phyloP scores from a whole-genome alignment of 2,113 vertebrate genomes.

The Anarrhichthys ocellatus region DNA sequence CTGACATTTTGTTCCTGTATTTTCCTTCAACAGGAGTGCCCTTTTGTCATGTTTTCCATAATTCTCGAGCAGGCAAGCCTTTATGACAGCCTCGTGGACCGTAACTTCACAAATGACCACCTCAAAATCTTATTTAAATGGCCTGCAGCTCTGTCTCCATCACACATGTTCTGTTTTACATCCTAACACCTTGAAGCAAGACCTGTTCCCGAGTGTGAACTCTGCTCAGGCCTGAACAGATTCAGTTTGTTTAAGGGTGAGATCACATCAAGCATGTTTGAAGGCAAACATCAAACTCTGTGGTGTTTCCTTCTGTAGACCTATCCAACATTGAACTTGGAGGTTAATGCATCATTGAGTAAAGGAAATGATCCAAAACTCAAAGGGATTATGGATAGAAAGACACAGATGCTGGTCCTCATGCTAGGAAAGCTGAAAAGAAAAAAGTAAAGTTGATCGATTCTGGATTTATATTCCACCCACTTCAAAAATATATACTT shows the following conservation, averaged over 20 bases:
- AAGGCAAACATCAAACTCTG: not conserved
- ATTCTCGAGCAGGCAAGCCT: not conserved
- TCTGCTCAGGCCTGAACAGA: conserved; percentile 22
- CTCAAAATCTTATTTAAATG: not conserved
- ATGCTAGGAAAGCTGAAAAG: not conserved
- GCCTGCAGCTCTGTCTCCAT: not conserved
- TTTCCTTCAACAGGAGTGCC: not conserved
- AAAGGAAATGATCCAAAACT: conserved; percentile 37
- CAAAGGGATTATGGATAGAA: conserved; percentile 30
- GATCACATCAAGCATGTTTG: conserved; percentile 4
- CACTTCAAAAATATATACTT: not conserved
- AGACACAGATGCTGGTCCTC: conserved; percentile 14
- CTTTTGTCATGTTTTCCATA: no score
- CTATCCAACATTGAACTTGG: not conserved
- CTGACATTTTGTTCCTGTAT: not conserved
- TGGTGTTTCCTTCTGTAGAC: not conserved
- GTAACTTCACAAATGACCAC: not conserved
- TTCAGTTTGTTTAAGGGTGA: conserved; percentile 25
- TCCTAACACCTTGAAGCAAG: not conserved
- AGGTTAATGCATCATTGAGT: conserved; percentile 13
- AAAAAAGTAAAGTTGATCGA: not conserved
- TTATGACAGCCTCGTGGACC: not conserved
- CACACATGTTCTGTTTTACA: not conserved
- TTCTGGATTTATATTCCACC: not conserved
- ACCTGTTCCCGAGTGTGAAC: not conserved